Base-by-base conservation (phyloP, 2,797 vertebrate genomes). In the Cynodonichthys magdalenae region DNA sequence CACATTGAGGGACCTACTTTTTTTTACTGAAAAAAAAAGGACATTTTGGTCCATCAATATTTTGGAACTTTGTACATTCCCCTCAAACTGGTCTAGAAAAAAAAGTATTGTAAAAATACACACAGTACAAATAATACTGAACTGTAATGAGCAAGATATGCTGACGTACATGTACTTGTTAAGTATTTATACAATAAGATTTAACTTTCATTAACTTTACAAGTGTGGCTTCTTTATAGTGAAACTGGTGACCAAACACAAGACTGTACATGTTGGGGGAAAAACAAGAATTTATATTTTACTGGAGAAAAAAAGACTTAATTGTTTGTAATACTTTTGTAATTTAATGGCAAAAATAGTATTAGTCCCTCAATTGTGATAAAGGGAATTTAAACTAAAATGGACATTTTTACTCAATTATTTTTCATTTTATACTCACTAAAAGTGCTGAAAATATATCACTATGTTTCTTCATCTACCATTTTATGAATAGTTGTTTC, bases 51-150 rank as follows among this genome's bases (percentile, higher is more conserved):
- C 96, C 94, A 92, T 96, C 95, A 96, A 93, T 96, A 96, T 94
- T 96, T 92, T 94, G 93, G 93, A 95, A 93, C 95, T 66, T 83
- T 92, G 65, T 84, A 93, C 88, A 90, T 51, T 50, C 47, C 59
- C 63, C 71, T 84, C 63, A 73, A 86, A 89, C 86, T 87, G 87
- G 88, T 96, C 95, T 98, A 98, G 95, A 98, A 98, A 99, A 98
- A 95, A 97, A 98, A 24, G 24, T 95, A 96, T 96, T 96, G 96
- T 96, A 98, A 98, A 97, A 94, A 94, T 94, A 90, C 92, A 96
- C 95, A 98, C 95, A 94, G 95, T 98, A 99, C 95, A 97, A 98
- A 98, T 95, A 94, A 98, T 96, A 94, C 91, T 89, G 93, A 94
- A 95, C 92, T 94, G 94, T 94, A 96, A 96, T 96, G 94, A 95